Percentiles rank a stretch among this genome's conserved stretches.
These are phyloP conservation scores for Girardinichthys multiradiatus DNA, from an alignment of 2,113 vertebrate species.

Conservation along the genomic window DNA sequence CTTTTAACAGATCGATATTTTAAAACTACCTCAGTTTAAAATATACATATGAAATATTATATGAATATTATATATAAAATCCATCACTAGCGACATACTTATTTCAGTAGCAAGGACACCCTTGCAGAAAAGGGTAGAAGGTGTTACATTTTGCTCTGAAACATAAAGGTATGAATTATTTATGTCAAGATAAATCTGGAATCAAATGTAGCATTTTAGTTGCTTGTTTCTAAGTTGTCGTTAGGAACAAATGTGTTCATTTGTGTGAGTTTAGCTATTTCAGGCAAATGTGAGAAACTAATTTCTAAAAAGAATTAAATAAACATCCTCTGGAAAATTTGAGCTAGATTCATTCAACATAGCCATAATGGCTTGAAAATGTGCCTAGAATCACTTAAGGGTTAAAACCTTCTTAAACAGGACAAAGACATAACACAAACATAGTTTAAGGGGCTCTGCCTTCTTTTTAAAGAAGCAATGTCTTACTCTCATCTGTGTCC, in stretches of 20 bases:
- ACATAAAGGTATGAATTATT: background rate
- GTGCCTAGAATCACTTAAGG: too few species aligned
- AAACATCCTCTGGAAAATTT: background rate
- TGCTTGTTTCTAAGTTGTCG: background rate
- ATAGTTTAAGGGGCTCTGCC: background rate
- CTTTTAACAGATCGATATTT: too few species aligned
- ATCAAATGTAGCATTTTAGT: background rate
- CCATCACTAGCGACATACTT: too few species aligned
- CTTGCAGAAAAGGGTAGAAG: too few species aligned
- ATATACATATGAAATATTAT: too few species aligned
- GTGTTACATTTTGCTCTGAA: background rate
- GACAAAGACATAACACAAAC: background rate
- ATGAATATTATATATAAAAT: too few species aligned
- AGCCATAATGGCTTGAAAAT: background rate
- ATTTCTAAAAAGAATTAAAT: background rate
- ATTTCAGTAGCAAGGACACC: too few species aligned
- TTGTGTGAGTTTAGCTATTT: background rate
- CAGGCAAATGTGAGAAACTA: background rate
- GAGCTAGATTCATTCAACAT: background rate
- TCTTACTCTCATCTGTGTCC: conserved; percentile 89
- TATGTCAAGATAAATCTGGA: background rate
- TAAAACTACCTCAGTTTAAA: too few species aligned
- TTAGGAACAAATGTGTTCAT: background rate
- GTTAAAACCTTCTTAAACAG: too few species aligned
- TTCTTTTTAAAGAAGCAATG: background rate